Conservation (phyloP, 2,113 vertebrate genomes). For the pig (Sus scrofa) region T2T-Sscrofa CM000814.6:117532001-117532500, state of each 20-base stretch:
- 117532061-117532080: not conserved
- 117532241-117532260: not conserved
- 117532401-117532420: not conserved
- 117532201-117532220: not conserved
- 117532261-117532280: not conserved
- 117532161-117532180: not conserved
- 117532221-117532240: not conserved
- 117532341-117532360: not conserved
- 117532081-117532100: not conserved
- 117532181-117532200: constrained; percentile 42
- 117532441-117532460: not conserved
- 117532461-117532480: constrained; percentile 19
- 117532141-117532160: not conserved
- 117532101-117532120: not conserved
- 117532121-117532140: not conserved
- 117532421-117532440: not conserved
- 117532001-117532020: not conserved
- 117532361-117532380: not conserved
- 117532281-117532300: not conserved
- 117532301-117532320: not conserved
- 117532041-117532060: not conserved
- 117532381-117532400: not conserved
- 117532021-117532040: not conserved
- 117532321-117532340: not conserved
- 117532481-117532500: not conserved